Percentiles rank a stretch among this genome's conserved stretches.
Conservation (phyloP, 2,888 invertebrate species). For the Oscheius sp. region DNA sequence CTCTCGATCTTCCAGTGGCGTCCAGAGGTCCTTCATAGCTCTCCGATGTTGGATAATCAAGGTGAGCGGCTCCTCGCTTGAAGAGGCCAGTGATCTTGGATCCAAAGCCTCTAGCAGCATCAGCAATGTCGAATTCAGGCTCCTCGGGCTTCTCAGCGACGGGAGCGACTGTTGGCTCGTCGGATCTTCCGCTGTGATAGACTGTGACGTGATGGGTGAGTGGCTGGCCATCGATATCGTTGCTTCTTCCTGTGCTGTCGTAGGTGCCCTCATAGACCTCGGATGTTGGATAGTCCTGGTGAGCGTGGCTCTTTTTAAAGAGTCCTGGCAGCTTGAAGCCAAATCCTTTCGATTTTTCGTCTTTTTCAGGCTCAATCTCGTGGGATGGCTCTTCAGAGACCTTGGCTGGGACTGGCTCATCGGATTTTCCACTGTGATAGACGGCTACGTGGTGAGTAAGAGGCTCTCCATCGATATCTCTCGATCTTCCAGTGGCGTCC, state of each 20-base stretch:
- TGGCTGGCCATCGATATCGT: constrained; percentile 10
- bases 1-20: constrained; percentile 32
- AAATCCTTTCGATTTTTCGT: constrained; percentile 27
- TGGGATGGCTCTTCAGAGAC: constrained; percentile 6
- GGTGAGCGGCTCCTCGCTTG: constrained; percentile 35
- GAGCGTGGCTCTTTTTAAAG: constrained; percentile 32
- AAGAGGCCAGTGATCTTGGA: constrained; percentile 33
- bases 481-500: constrained; percentile 28
- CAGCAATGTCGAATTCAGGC: constrained; percentile 31
- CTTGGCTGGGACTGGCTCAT: constrained; percentile 2
- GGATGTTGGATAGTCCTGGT: constrained; percentile 38
- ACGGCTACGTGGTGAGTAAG: constrained; percentile 39
- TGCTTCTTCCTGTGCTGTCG: constrained; percentile 1
- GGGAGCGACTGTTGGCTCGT: background rate
- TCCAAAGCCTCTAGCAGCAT: constrained; percentile 35
- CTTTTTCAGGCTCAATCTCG: constrained; percentile 5
- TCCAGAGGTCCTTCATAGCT: constrained; percentile 40
- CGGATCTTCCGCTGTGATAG: constrained; percentile 31
- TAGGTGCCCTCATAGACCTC: constrained; percentile 36
- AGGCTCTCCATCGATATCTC: constrained; percentile 39
- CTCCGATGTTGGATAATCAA: constrained; percentile 40
- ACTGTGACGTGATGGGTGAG: constrained; percentile 25
- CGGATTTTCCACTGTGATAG: constrained; percentile 39
- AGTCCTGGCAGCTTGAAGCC: constrained; percentile 28
- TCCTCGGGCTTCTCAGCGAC: constrained; percentile 1